Evolutionary conservation across 2,888 invertebrate genomes (phyloP).

Genomic region (Xestia rhomboidea): DNA sequence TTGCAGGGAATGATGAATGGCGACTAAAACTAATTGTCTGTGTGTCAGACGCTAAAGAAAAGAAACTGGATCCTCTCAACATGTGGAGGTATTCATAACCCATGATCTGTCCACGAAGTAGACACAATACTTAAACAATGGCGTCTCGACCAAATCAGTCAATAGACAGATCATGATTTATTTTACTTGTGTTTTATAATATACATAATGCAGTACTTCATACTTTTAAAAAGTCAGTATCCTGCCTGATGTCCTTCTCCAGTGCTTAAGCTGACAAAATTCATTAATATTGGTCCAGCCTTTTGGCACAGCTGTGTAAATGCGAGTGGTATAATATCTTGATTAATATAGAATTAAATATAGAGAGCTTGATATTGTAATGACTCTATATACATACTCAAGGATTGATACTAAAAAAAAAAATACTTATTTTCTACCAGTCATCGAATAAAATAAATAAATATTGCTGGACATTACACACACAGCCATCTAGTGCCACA

Average conservation of each 20-base stretch:
- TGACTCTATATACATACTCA: background rate
- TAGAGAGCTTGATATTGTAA: background rate
- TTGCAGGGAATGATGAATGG: slow-evolving; percentile 87
- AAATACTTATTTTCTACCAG: background rate
- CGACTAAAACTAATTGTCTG: slow-evolving; percentile 83
- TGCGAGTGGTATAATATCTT: background rate
- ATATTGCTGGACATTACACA: too few relatives aligned
- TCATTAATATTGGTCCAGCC: background rate
- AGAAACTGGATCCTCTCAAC: slow-evolving; percentile 77
- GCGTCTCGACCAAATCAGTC: too few relatives aligned
- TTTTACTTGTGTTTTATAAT: background rate
- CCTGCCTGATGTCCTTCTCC: background rate
- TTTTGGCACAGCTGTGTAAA: background rate
- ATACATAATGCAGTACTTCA: background rate
- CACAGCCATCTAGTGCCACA: too few relatives aligned
- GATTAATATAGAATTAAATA: too few relatives aligned
- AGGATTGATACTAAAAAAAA: background rate
- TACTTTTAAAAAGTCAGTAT: background rate
- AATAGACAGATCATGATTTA: too few relatives aligned
- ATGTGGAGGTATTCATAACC: slow-evolving; percentile 84
- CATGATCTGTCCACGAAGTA: too few relatives aligned
- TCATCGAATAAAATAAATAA: too few relatives aligned
- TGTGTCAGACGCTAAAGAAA: slow-evolving; percentile 79
- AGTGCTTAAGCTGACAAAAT: background rate
- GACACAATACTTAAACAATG: too few relatives aligned